Evolutionary conservation across 2,888 invertebrate genomes (phyloP).

Genomic region (Desoria tigrina): DNA sequence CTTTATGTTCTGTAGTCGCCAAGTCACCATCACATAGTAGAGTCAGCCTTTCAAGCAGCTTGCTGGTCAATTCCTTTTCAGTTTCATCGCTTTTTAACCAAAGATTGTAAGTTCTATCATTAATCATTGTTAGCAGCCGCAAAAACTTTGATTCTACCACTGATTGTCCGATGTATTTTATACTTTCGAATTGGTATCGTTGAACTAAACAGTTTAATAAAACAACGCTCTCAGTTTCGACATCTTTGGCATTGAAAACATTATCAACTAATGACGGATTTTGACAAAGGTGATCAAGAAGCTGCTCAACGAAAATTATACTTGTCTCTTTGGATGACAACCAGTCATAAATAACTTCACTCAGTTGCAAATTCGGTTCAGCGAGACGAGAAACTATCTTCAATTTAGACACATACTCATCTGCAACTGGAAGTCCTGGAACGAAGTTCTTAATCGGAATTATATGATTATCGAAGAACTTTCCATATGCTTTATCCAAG

Average conservation of each 20-base stretch:
- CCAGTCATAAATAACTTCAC: not conserved
- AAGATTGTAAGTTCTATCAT: not conserved
- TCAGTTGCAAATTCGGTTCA: not conserved
- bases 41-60: constrained; percentile 26
- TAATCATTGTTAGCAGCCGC: constrained; percentile 23
- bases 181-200: not conserved
- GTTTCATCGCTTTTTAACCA: not conserved
- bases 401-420: constrained; percentile 10
- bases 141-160: constrained; percentile 35
- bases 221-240: not conserved
- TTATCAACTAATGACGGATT: not conserved
- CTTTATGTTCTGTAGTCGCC: constrained; percentile 39
- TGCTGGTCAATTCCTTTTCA: not conserved
- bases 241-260: not conserved
- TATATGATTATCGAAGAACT: not conserved
- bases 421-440: constrained; percentile 37
- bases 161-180: constrained; percentile 3
- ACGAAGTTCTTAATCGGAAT: not conserved
- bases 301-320: not conserved
- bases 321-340: not conserved
- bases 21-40: constrained; percentile 25
- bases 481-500: not conserved
- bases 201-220: not conserved
- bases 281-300: not conserved
- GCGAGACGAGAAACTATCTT: not conserved